phyloP scores from a whole-genome alignment of 2,797 vertebrate genomes.

The Lithobates sylvaticus region DNA sequence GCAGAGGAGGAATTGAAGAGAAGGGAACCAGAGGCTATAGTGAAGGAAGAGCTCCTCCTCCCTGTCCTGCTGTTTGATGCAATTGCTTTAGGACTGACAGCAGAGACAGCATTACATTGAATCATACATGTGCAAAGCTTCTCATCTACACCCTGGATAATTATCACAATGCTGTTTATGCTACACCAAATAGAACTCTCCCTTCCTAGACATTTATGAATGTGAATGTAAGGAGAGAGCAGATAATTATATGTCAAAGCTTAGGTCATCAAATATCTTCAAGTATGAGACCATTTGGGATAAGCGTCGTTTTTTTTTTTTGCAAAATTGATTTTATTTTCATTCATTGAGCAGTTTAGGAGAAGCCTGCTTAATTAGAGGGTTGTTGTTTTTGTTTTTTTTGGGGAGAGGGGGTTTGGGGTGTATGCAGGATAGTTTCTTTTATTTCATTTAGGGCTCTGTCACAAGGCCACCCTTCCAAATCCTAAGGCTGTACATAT shows the following conservation, averaged over 20 bases:
- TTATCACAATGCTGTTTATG: slow-evolving; percentile 10
- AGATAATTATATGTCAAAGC: not conserved
- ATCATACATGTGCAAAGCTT: slow-evolving; percentile 1
- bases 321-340: too few species aligned
- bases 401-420: too few species aligned
- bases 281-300: not conserved
- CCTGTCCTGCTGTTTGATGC: slow-evolving; percentile 72
- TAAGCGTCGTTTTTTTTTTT: too few species aligned
- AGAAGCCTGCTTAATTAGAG: too few species aligned
- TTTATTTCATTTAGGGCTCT: too few species aligned
- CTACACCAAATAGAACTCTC: not conserved
- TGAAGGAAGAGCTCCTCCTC: slow-evolving; percentile 73
- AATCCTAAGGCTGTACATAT: too few species aligned
- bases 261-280: too few species aligned
- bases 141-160: slow-evolving; percentile 7
- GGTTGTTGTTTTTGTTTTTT: too few species aligned
- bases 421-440: too few species aligned
- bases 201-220: not conserved
- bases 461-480: too few species aligned
- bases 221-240: not conserved
- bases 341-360: too few species aligned
- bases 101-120: not conserved
- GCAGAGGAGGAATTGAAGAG: slow-evolving; percentile 66
- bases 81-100: slow-evolving; percentile 73
- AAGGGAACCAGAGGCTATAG: slow-evolving; percentile 67